phyloP scores from a whole-genome alignment of 2,113 vertebrate species.

The Neolamprologus fasciatus region DNA sequence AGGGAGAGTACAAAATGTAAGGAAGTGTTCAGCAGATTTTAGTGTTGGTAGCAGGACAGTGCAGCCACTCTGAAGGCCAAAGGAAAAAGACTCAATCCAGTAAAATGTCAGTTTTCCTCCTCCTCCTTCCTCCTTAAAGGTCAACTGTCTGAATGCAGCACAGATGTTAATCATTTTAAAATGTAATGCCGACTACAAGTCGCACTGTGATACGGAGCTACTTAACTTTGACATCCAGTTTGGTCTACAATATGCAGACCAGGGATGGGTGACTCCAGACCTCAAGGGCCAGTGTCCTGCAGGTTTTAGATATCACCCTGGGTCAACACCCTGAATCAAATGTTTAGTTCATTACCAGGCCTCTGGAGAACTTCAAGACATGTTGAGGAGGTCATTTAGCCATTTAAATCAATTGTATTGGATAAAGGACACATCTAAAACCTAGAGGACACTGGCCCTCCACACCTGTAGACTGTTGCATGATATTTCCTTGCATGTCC shows the following conservation, averaged over 20 bases:
- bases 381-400: not conserved
- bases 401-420: not conserved
- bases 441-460: not conserved
- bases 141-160: not conserved
- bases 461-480: not conserved
- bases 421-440: not conserved
- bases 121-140: not conserved
- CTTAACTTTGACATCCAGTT: not conserved
- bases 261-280: not conserved
- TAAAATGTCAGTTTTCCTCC: not conserved
- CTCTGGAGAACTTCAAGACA: not conserved
- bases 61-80: not conserved
- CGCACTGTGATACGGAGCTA: not conserved
- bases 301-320: not conserved
- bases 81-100: not conserved
- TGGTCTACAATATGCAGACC: not conserved
- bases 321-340: not conserved
- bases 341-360: not conserved
- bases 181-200: not conserved
- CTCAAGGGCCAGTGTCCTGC: not conserved
- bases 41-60: not conserved
- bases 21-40: not conserved
- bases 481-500: not conserved
- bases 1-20: not conserved
- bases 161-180: not conserved